Evolutionary conservation across 2,113 vertebrate species (phyloP), one percentile per base, ranked within the genome.

Genomic region (Pseudorhombus dupliciocellatus): DNA sequence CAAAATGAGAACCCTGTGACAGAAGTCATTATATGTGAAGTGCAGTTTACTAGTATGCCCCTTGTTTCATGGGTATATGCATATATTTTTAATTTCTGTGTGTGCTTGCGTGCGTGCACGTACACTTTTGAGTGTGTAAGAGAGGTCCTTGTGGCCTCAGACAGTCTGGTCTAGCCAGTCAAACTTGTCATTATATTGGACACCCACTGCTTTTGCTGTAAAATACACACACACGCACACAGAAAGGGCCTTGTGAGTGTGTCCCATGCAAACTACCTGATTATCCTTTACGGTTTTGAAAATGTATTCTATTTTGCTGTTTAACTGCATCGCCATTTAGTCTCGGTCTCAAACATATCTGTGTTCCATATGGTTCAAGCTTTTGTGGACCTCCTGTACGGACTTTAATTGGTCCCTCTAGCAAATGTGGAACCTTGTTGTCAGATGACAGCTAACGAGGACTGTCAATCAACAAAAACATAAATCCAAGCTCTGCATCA

Each of bases 371-470:
- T 22, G 25, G 14, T 24, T 66, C 3, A 3, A n/a, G 70, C 37
- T 48, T 14, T 30, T 9, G n/a, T 71, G 21, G 15, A 71, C 51
- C 31, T 26, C 79, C 26, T 68, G 44, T 31, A 7, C 28, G 54
- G 65, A 42, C 44, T 70, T 68, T 67, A 79, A 86, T 75, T 61
- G 71, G 65, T 48, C 68, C 61, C 69, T 34, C 56, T 11, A 69
- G 71, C 66, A 21, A 64, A 69, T 69, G 63, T 50, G 31, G 26
- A 88, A 70, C 21, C 34, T 42, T 81, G 30, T 71, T 73, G 62
- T 63, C 15, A 55, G n/a, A 70, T 69, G 70, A 76, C 30, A 52
- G 51, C 55, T 80, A 77, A 84, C 70, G 60, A 73, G 15, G 31
- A 7, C 28, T 55, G 52, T 73, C 72, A 64, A 2, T 87, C 81